phyloP scores from a whole-genome alignment of 2,113 vertebrate genomes.

The Muntiacus reevesi region DNA sequence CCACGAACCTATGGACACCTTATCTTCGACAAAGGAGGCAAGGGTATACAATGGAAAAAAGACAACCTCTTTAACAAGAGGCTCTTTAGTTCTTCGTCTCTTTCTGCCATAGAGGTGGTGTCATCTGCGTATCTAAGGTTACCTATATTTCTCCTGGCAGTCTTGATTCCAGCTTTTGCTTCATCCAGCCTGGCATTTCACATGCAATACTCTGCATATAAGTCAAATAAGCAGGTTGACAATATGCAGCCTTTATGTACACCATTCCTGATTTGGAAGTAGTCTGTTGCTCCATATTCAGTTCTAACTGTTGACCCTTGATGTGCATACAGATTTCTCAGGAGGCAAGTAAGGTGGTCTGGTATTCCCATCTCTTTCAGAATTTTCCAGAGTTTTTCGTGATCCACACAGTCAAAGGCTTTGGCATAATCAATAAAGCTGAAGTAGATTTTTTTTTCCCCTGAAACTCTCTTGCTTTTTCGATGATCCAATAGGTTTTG shows the following conservation, averaged over 20 bases:
- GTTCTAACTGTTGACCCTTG: not conserved
- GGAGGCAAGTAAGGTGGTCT: not conserved
- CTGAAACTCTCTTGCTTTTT: not conserved
- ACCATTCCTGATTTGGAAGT: not conserved
- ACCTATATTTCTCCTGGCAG: not conserved
- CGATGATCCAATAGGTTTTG: not conserved
- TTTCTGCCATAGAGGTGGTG: not conserved
- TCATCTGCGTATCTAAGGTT: not conserved
- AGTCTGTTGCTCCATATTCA: not conserved
- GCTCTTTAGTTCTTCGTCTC: not conserved
- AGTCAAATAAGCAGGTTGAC: not conserved
- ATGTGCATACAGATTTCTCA: not conserved
- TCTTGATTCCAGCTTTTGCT: not conserved
- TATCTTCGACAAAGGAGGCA: too few species aligned
- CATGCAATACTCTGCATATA: not conserved
- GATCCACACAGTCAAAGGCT: not conserved
- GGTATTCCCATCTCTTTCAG: not conserved
- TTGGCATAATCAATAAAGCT: not conserved
- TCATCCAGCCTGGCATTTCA: not conserved
- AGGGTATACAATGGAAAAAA: too few species aligned
- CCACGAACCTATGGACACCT: too few species aligned
- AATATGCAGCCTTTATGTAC: not conserved
- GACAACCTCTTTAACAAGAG: not conserved
- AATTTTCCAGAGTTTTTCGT: not conserved
- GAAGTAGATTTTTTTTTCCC: not conserved